Conservation (phyloP, 2,888 invertebrate genomes). For the Tortrix viridana region DNA sequence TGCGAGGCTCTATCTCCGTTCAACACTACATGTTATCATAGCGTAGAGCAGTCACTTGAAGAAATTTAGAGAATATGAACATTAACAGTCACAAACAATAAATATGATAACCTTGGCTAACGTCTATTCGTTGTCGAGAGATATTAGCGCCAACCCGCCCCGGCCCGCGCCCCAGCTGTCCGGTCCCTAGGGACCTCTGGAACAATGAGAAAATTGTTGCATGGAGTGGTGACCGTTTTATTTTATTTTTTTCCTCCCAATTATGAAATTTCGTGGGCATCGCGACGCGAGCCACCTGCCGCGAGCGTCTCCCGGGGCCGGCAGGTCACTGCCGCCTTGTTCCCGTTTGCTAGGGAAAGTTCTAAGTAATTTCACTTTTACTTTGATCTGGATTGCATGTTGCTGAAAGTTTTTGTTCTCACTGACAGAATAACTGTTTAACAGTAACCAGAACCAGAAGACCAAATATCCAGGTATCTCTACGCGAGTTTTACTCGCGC, state of each 20-base stretch:
- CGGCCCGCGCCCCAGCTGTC: conserved; percentile 72
- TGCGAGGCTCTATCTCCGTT: too few relatives aligned
- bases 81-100: too few relatives aligned
- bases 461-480: too few relatives aligned
- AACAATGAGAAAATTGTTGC: conserved; percentile 76
- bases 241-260: conserved; percentile 69
- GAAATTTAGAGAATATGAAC: too few relatives aligned
- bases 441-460: too few relatives aligned
- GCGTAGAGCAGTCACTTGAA: too few relatives aligned
- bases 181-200: conserved; percentile 70
- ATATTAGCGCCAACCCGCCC: conserved; percentile 70
- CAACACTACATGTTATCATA: too few relatives aligned
- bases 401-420: conserved; percentile 13
- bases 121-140: conserved; percentile 51
- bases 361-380: conserved; percentile 66
- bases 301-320: conserved; percentile 57
- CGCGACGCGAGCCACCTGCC: conserved; percentile 68
- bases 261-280: conserved; percentile 70
- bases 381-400: conserved; percentile 38
- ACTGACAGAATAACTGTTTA: not conserved
- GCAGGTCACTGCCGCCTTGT: conserved; percentile 50
- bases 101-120: conserved; percentile 16
- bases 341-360: conserved; percentile 62
- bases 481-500: too few relatives aligned
- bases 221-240: conserved; percentile 65